Conservation (phyloP, 2,113 vertebrate genomes). For the Puma concolor region DNA sequence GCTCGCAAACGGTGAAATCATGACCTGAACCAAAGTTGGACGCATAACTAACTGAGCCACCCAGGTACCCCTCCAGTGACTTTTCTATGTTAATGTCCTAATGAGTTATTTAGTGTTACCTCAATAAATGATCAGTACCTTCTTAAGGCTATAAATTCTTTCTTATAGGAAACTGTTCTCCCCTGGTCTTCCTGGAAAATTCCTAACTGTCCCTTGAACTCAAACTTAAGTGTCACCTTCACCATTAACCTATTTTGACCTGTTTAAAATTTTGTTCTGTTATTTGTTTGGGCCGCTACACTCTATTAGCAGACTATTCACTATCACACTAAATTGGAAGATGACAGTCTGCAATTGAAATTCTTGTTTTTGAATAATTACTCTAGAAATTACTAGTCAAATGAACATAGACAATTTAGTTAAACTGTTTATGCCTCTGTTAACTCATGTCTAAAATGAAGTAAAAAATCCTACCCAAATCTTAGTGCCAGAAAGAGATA, state of each 20-base stretch:
- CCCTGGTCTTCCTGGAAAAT: background rate
- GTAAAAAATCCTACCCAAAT: background rate
- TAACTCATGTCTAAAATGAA: background rate
- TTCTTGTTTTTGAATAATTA: background rate
- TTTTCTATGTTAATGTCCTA: background rate
- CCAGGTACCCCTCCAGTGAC: background rate
- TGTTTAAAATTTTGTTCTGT: background rate
- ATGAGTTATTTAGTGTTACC: background rate
- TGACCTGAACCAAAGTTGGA: too few species aligned
- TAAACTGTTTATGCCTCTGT: background rate
- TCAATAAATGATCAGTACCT: background rate
- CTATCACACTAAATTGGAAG: background rate
- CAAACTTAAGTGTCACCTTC: background rate
- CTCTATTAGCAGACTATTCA: background rate
- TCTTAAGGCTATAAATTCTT: background rate
- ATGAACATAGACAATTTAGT: background rate
- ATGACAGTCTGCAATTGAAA: background rate
- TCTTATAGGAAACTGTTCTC: background rate
- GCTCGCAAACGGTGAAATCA: too few species aligned
- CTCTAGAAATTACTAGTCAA: background rate
- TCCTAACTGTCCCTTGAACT: rapidly evolving
- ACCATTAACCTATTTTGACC: background rate
- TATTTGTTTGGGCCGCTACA: background rate
- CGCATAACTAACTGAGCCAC: too few species aligned
- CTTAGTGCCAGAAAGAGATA: background rate